These are phyloP conservation scores for Seira ritae DNA, from an alignment of 2,888 invertebrate species.

Conservation along the genomic window DNA sequence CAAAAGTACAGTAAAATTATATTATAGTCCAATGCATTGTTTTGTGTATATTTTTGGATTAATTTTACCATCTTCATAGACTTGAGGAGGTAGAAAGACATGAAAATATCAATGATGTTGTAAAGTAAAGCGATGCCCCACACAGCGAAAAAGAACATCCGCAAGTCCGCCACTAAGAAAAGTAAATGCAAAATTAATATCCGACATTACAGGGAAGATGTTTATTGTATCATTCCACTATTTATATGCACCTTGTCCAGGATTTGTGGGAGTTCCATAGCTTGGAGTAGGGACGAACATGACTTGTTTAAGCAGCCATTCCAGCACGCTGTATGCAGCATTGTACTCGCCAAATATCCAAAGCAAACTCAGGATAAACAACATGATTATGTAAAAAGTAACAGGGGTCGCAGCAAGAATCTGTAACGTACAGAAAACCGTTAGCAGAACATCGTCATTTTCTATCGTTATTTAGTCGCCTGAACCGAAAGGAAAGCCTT, in stretches of 20 bases:
- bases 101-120: slow-evolving; percentile 59
- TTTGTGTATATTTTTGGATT: neutral
- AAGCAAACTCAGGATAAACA: slow-evolving; percentile 52
- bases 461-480: too few relatives aligned
- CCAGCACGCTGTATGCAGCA: slow-evolving; percentile 53
- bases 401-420: slow-evolving; percentile 55
- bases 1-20: slow-evolving; percentile 13
- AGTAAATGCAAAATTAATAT: neutral
- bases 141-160: slow-evolving; percentile 60
- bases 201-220: too few relatives aligned
- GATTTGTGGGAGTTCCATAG: slow-evolving; percentile 49
- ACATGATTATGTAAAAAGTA: slow-evolving; percentile 50
- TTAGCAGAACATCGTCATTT: neutral
- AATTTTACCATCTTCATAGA: slow-evolving; percentile 55
- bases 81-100: slow-evolving; percentile 56
- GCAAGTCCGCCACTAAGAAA: slow-evolving; percentile 45
- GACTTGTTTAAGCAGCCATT: slow-evolving; percentile 57
- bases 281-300: slow-evolving; percentile 53
- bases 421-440: slow-evolving; percentile 14
- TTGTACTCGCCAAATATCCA: slow-evolving; percentile 61
- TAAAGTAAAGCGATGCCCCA: slow-evolving; percentile 64
- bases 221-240: neutral
- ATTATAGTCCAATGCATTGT: neutral
- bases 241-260: slow-evolving; percentile 45
- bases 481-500: too few relatives aligned